phyloP scores from a whole-genome alignment of 2,113 vertebrate genomes.

The Carollia perspicillata region DNA sequence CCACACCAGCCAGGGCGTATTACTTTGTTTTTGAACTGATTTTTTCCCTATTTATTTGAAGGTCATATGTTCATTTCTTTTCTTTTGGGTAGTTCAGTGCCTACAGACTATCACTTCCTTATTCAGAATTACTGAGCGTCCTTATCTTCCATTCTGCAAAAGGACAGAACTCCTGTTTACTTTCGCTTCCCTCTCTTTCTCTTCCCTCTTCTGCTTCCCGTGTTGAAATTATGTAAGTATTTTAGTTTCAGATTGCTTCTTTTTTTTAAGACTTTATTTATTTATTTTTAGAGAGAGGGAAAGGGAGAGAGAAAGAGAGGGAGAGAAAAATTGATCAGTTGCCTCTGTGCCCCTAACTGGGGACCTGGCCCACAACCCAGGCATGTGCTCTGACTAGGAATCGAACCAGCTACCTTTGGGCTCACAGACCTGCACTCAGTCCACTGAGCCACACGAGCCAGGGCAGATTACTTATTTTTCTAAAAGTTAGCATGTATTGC shows the following conservation, averaged over 20 bases:
- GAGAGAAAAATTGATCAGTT: neutral
- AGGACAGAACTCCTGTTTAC: constrained; percentile 45
- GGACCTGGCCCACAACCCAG: neutral
- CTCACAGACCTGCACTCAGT: too few relatives aligned
- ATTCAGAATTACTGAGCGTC: constrained; percentile 38
- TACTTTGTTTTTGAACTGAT: neutral
- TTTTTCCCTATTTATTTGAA: neutral
- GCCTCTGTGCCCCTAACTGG: neutral
- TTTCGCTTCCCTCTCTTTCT: constrained; percentile 54
- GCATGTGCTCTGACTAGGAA: neutral
- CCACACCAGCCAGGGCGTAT: neutral
- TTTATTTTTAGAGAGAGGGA: neutral
- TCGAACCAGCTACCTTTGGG: neutral
- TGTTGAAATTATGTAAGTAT: constrained; percentile 69
- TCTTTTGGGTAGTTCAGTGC: neutral
- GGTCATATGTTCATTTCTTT: neutral
- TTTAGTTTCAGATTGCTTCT: constrained; percentile 38
- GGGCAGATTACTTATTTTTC: too few relatives aligned
- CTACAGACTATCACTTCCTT: constrained; percentile 8
- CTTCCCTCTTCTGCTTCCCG: constrained; percentile 50
- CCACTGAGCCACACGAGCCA: too few relatives aligned
- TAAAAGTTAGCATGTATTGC: too few relatives aligned
- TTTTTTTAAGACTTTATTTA: neutral
- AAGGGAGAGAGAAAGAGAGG: neutral
- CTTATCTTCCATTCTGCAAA: neutral